A percentile compares a stretch with the other conserved stretches of the same genome.
phyloP scores from a whole-genome alignment of 2,797 vertebrate species.

The Paedocypris micromegethes region DNA sequence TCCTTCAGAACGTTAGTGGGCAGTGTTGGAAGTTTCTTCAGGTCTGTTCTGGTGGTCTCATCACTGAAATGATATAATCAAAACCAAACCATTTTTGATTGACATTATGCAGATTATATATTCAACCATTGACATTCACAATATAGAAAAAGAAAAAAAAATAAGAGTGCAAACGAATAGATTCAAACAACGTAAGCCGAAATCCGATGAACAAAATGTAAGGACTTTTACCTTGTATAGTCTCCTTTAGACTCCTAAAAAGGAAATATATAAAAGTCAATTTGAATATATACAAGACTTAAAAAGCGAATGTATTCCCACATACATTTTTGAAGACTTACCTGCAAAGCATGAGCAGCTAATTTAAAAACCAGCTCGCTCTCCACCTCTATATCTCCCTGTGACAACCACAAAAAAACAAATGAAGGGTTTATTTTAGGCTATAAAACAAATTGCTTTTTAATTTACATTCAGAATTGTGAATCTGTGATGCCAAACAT shows the following conservation, averaged over 20 bases:
- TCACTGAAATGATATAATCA: conserved; percentile 60
- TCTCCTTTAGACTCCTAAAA: conserved; percentile 92
- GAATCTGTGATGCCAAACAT: too few relatives aligned
- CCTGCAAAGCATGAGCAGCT: conserved; percentile 90
- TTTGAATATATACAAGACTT: conserved; percentile 12
- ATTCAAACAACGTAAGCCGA: too few relatives aligned
- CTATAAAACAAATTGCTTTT: too few relatives aligned
- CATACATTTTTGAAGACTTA: conserved; percentile 70
- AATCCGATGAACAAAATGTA: not conserved
- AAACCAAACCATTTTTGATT: conserved; percentile 36
- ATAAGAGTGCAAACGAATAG: too few relatives aligned
- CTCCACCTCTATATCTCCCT: conserved; percentile 93
- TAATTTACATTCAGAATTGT: too few relatives aligned
- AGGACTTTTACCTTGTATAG: conserved; percentile 69
- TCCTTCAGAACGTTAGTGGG: conserved; percentile 95
- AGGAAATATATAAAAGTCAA: conserved; percentile 42
- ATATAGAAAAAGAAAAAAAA: too few relatives aligned
- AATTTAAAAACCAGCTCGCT: conserved; percentile 92
- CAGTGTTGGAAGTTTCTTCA: conserved; percentile 89
- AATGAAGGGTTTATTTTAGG: not conserved
- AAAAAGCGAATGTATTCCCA: not conserved
- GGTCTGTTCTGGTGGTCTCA: conserved; percentile 79
- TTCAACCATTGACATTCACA: too few relatives aligned
- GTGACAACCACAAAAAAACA: conserved; percentile 40
- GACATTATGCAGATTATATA: too few relatives aligned